Evolutionary conservation across 2,113 vertebrate genomes (phyloP).

Genomic region (Chitala chitala): DNA sequence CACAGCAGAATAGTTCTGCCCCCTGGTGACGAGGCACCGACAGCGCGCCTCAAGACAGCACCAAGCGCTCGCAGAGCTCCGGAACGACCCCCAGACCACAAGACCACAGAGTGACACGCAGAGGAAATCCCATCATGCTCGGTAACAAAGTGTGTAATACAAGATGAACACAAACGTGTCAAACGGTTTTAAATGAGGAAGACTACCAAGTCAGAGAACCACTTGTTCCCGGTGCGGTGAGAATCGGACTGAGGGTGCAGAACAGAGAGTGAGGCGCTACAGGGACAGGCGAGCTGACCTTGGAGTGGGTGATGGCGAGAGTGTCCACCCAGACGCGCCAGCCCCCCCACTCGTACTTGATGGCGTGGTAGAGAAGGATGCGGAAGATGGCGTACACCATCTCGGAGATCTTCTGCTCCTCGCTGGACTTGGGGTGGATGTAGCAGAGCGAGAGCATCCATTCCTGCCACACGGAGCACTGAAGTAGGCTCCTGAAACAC

Average conservation of each 20-base stretch:
- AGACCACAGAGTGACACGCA: conserved; percentile 61
- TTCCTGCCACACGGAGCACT: conserved; percentile 98
- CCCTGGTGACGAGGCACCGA: conserved; percentile 50
- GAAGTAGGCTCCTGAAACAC: conserved; percentile 81
- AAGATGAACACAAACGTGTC: conserved; percentile 60
- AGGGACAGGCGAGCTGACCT: conserved; percentile 65
- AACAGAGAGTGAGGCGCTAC: neutral
- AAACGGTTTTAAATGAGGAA: conserved; percentile 50
- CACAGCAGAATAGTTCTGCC: conserved; percentile 54
- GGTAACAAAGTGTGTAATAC: conserved; percentile 46
- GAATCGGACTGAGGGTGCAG: neutral
- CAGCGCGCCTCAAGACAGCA: conserved; percentile 35
- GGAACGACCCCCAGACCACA: conserved; percentile 43
- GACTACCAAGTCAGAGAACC: conserved; percentile 50
- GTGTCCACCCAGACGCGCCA: conserved; percentile 99
- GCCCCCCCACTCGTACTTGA: conserved; percentile 98
- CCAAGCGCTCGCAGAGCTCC: conserved; percentile 25
- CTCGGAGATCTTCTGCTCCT: conserved; percentile 97
- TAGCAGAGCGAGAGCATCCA: conserved; percentile 98
- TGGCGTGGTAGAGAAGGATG: conserved; percentile 93
- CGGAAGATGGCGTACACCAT: conserved; percentile 97
- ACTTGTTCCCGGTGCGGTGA: too few species aligned
- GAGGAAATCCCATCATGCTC: conserved; percentile 58
- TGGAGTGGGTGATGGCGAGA: conserved; percentile 94
- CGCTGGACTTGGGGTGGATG: conserved; percentile 80